Conservation (phyloP, 2,113 vertebrate genomes). For the Gopherus flavomarginatus region DNA sequence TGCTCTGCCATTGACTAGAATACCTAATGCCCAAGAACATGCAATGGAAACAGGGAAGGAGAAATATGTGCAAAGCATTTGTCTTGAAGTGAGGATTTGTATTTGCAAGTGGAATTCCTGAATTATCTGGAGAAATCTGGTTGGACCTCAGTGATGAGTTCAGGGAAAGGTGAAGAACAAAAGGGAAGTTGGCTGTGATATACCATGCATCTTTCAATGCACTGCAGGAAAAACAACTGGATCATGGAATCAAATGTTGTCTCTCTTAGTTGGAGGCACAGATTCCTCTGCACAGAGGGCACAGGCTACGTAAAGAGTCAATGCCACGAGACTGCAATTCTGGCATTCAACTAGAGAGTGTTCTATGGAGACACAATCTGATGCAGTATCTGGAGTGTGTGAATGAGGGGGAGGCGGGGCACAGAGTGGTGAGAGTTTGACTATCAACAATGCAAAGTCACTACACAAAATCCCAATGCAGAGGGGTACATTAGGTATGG, state of each 20-base stretch:
- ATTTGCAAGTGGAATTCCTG: not conserved
- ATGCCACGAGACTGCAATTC: not conserved
- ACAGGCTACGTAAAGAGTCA: not conserved
- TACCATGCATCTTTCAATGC: not conserved
- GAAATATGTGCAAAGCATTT: not conserved
- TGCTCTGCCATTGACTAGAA: not conserved
- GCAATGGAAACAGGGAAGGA: not conserved
- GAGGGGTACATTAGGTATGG: rapidly evolving
- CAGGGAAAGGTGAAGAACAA: not conserved
- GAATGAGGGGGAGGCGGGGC: not conserved
- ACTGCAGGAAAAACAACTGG: rapidly evolving
- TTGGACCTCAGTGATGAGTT: not conserved
- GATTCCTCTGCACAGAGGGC: not conserved
- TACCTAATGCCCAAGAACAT: not conserved
- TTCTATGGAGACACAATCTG: not conserved
- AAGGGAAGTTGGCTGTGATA: not conserved
- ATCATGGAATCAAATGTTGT: rapidly evolving
- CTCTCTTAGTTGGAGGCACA: not conserved
- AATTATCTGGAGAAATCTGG: not conserved
- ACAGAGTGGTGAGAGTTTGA: not conserved
- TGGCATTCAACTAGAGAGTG: not conserved
- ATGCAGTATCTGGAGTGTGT: not conserved
- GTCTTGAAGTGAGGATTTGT: not conserved
- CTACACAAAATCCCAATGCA: not conserved
- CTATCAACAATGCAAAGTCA: constrained; percentile 33